A percentile compares a stretch with the other conserved stretches of the same genome.
phyloP scores from a whole-genome alignment of 2,888 invertebrate genomes.

The Fragum whitleyi region DNA sequence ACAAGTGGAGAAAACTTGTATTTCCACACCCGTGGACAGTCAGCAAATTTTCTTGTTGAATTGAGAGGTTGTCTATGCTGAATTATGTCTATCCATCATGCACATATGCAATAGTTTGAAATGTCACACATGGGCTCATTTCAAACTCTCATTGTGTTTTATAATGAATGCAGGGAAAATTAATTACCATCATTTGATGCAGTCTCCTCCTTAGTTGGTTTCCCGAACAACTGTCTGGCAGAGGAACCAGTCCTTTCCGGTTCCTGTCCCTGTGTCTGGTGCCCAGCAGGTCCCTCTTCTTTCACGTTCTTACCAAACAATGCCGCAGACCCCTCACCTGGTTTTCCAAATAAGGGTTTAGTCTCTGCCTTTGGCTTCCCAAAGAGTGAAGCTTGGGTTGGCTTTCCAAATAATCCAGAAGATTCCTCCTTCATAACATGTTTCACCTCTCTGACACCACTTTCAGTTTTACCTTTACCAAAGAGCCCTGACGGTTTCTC shows the following conservation, averaged over 20 bases:
- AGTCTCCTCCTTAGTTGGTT: neutral
- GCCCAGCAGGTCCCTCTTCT: neutral
- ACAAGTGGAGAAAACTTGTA: too few relatives aligned
- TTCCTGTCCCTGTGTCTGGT: neutral
- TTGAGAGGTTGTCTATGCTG: too few relatives aligned
- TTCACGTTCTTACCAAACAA: conserved; percentile 14
- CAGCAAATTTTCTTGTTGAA: too few relatives aligned
- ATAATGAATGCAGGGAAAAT: too few relatives aligned
- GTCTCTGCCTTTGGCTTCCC: conserved; percentile 3
- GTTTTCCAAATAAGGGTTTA: conserved; percentile 5
- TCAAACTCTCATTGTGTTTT: too few relatives aligned
- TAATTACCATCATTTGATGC: neutral
- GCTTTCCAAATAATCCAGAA: conserved; percentile 6
- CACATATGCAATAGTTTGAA: too few relatives aligned
- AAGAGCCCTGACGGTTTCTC: conserved; percentile 14
- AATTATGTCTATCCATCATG: neutral
- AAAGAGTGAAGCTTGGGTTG: neutral
- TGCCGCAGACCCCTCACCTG: neutral
- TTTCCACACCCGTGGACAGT: too few relatives aligned
- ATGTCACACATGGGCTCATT: too few relatives aligned
- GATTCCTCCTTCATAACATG: neutral
- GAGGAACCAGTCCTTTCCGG: neutral
- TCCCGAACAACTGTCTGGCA: conserved; percentile 11
- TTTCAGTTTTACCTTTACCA: conserved; percentile 13
- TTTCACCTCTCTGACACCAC: conserved; percentile 5